Evolutionary conservation across 2,113 vertebrate genomes (phyloP).

Genomic region (Plecturocebus donacophilus): DNA sequence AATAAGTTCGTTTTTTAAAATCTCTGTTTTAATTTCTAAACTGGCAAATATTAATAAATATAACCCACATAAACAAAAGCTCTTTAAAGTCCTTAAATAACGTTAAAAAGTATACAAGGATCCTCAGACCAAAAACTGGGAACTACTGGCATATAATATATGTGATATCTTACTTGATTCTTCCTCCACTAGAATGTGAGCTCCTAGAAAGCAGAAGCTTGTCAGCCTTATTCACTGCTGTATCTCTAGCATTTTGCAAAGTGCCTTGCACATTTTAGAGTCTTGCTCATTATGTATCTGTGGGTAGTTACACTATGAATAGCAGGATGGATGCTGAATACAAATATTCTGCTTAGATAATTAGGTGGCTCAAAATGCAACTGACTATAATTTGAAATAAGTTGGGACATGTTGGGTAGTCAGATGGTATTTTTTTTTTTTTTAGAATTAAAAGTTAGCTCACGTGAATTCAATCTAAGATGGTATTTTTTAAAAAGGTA

Average conservation of each 20-base stretch:
- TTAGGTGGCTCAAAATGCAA: not conserved
- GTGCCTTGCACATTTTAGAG: not conserved
- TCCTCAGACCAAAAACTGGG: constrained; percentile 14
- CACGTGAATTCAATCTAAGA: too few relatives aligned
- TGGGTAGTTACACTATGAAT: not conserved
- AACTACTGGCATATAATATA: not conserved
- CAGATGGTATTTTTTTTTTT: too few relatives aligned
- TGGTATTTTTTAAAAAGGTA: not conserved
- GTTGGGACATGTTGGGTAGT: not conserved
- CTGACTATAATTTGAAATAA: not conserved
- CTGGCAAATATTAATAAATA: not conserved
- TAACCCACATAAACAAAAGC: not conserved
- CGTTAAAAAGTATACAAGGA: not conserved
- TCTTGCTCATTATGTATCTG: not conserved
- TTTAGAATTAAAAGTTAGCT: too few relatives aligned
- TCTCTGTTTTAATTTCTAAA: constrained; percentile 38
- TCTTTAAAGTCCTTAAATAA: not conserved
- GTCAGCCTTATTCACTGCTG: not conserved
- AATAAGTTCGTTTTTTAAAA: not conserved
- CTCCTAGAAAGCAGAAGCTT: not conserved
- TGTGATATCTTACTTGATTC: not conserved
- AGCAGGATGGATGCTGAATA: not conserved
- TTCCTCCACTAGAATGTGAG: not conserved
- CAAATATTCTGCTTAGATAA: constrained; percentile 32
- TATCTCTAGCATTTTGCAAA: not conserved